A percentile compares a stretch with the other conserved stretches of the same genome.
Conservation (phyloP, 2,888 invertebrate species). For the Neoitamus cyanurus region DNA sequence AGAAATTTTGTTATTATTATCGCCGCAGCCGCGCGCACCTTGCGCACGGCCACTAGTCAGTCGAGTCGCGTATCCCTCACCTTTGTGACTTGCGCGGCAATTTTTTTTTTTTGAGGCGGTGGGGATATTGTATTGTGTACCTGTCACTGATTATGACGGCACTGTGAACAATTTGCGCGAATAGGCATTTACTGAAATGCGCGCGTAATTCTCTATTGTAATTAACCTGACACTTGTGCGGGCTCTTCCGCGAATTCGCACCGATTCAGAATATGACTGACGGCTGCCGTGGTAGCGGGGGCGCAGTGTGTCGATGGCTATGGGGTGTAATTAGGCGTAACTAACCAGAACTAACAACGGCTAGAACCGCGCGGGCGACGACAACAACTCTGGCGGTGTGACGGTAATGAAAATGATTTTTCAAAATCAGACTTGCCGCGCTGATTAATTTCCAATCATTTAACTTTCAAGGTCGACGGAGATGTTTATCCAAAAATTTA, state of each 20-base stretch:
- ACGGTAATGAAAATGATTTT: conserved; percentile 35
- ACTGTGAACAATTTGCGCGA: conserved; percentile 24
- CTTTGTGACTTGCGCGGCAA: not conserved
- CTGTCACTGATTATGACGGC: conserved; percentile 25
- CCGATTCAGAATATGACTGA: conserved; percentile 1
- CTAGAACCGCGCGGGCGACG: not conserved
- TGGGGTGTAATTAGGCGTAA: conserved; percentile 23
- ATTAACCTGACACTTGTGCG: conserved; percentile 33
- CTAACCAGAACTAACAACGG: conserved; percentile 29
- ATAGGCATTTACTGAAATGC: conserved; percentile 17
- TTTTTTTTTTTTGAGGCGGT: not conserved
- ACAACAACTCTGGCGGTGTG: not conserved
- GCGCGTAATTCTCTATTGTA: conserved; percentile 24
- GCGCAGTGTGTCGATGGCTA: not conserved
- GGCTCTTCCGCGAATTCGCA: conserved; percentile 7
- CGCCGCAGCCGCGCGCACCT: not conserved
- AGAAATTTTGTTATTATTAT: not conserved
- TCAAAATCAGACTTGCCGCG: conserved; percentile 28
- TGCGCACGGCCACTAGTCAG: not conserved
- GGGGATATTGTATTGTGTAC: conserved; percentile 2
- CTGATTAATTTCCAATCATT: conserved; percentile 38
- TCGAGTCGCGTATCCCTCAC: not conserved
- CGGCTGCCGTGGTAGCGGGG: not conserved
- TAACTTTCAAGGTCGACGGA: conserved; percentile 10
- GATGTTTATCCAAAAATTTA: conserved; percentile 27